Percentiles rank a stretch among this genome's conserved stretches.
phyloP scores from a whole-genome alignment of 2,113 vertebrate genomes.

The Carassius auratus region DNA sequence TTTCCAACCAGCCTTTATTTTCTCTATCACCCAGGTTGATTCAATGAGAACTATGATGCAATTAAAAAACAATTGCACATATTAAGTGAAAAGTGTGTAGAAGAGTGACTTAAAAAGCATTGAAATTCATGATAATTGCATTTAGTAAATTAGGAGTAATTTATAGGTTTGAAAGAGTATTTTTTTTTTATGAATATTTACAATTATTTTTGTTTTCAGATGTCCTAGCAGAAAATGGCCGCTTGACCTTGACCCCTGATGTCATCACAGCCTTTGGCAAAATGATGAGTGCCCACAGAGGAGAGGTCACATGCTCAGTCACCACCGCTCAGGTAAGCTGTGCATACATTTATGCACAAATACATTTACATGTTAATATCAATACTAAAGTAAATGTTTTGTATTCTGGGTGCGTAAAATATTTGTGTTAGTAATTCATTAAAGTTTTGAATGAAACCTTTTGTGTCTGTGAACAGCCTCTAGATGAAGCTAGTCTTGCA shows the following conservation, averaged over 20 bases:
- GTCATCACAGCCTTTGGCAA: constrained; percentile 85
- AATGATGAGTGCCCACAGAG: constrained; percentile 92
- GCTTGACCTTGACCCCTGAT: constrained; percentile 76
- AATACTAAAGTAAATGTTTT: neutral
- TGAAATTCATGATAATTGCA: neutral
- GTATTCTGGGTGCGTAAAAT: neutral
- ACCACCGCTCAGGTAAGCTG: constrained; percentile 86
- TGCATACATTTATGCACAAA: too few relatives aligned
- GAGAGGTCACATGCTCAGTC: constrained; percentile 87
- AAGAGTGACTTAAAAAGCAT: neutral
- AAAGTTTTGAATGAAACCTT: neutral
- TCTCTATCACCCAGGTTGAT: neutral
- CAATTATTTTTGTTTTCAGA: constrained; percentile 70
- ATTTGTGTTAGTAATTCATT: neutral
- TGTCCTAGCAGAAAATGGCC: constrained; percentile 90
- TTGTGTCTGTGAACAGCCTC: constrained; percentile 74
- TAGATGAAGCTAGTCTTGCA: constrained; percentile 83
- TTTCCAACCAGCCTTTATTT: neutral
- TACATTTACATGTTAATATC: neutral
- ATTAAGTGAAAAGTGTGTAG: neutral
- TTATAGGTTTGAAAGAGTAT: neutral
- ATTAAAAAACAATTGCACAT: neutral
- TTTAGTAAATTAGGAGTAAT: neutral
- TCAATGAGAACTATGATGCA: neutral
- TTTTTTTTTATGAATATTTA: neutral